Conservation (phyloP, 2,888 invertebrate species). For the Melitaea athalia region DNA sequence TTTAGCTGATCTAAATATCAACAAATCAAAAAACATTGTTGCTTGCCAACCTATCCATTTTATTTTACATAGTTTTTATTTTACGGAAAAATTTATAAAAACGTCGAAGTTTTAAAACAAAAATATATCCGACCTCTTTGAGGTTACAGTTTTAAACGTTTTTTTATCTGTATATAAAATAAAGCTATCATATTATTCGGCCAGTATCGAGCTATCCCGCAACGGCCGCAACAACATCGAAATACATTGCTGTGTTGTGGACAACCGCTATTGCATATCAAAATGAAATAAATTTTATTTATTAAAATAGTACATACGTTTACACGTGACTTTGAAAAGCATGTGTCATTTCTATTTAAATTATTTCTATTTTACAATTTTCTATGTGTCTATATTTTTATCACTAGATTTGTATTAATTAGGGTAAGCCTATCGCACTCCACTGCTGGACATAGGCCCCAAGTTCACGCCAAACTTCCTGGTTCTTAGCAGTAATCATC, state of each 20-base stretch:
- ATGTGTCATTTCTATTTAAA: neutral
- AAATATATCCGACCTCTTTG: neutral
- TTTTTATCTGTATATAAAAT: neutral
- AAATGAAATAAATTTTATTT: neutral
- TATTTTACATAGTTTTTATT: too few species aligned
- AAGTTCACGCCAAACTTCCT: too few species aligned
- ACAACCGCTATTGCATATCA: neutral
- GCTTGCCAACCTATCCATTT: too few species aligned
- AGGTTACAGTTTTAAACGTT: neutral
- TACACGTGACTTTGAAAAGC: neutral
- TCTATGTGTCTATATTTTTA: neutral
- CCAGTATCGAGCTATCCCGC: neutral
- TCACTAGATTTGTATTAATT: too few species aligned
- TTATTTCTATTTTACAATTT: neutral
- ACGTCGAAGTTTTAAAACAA: neutral
- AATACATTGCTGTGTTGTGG: neutral
- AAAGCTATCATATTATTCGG: neutral
- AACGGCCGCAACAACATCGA: slow-evolving; percentile 5
- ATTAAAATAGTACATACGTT: neutral
- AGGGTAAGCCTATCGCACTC: too few species aligned
- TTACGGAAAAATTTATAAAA: too few species aligned
- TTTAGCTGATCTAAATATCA: too few species aligned
- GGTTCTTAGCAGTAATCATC: too few species aligned
- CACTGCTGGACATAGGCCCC: too few species aligned
- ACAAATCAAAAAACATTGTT: too few species aligned